Base-by-base conservation (phyloP, 2,113 vertebrate species). In the Gadus chalcogrammus region DNA sequence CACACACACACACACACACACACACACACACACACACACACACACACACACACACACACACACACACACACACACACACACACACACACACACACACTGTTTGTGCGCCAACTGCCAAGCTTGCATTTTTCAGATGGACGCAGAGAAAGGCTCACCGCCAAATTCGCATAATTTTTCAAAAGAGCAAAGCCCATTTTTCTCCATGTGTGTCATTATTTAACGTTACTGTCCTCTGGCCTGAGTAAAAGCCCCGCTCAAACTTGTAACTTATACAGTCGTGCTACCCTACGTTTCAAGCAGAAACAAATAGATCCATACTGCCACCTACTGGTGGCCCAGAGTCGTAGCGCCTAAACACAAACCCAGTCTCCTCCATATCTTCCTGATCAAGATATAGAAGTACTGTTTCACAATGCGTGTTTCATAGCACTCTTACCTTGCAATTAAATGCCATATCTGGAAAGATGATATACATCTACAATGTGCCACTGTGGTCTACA, bases 301-400 rank as follows among this genome's bases (percentile, higher is more conserved):
- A 65, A 42, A 82, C 71, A 68, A 77, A 81, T 83, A 90, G 90
- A 90, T 61, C 88, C 88, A 91, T 85, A 88, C 92, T 92, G 90
- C 92, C 92, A 91, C 88, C 92, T 93, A 86, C 91, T 90, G 92
- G 88, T 74, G 67, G 58, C 79, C 15, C 79, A 59, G 65, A 67
- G 72, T 76, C 63, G 79, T 74, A 70, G 67, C 80, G 85, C 62
- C 24, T 35, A 2, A 17, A 17, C 48, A 15, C 5, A 28, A 65
- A 67, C 28, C 16, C 55, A 58, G 31, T 31, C 31, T 31, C 31
- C 31, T 31, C 42, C 9, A 13, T 13, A 48, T 9, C 7, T 48
- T 48, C 42, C 42, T 11, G 42, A 48, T 9, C 4, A 48, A 48
- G 7, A 6, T 48, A 3, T 5, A 31, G 5, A 31, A 31, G 42